These are phyloP conservation scores for Limosa lapponica DNA, from an alignment of 2,797 vertebrate species.

Conservation along the genomic window DNA sequence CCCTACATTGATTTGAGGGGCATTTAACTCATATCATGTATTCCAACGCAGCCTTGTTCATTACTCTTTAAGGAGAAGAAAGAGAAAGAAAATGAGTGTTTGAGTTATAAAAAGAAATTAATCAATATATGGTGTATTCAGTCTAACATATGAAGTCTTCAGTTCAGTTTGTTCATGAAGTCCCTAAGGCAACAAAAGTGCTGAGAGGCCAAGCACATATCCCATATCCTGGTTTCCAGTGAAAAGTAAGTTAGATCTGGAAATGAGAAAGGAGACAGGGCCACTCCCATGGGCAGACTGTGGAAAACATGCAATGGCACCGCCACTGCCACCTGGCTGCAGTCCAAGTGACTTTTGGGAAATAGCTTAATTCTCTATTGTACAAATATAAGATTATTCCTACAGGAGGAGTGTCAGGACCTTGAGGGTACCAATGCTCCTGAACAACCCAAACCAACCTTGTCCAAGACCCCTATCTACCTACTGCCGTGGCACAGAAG, in stretches of 20 bases:
- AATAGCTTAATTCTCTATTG: not conserved
- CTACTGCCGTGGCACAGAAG: rapidly evolving
- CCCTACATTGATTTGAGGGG: not conserved
- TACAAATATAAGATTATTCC: not conserved
- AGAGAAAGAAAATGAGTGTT: not conserved
- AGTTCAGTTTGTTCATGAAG: not conserved
- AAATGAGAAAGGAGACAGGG: not conserved
- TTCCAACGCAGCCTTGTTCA: rapidly evolving
- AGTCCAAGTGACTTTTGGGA: not conserved
- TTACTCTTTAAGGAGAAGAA: not conserved
- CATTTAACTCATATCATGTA: not conserved
- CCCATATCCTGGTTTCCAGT: not conserved
- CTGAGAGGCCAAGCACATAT: rapidly evolving
- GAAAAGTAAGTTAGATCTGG: not conserved
- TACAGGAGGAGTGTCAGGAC: not conserved
- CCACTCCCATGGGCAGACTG: rapidly evolving
- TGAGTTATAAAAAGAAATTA: not conserved
- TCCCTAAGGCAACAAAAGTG: not conserved
- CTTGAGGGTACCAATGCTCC: not conserved
- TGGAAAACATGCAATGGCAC: rapidly evolving
- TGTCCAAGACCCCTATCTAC: not conserved
- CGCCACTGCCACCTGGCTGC: not conserved
- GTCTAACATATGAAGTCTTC: not conserved
- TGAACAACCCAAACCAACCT: not conserved
- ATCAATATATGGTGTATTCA: not conserved